Percentiles rank a stretch among this genome's conserved stretches.
Conservation (phyloP, 2,113 vertebrate genomes). For the Microtus richardsoni region DNA sequence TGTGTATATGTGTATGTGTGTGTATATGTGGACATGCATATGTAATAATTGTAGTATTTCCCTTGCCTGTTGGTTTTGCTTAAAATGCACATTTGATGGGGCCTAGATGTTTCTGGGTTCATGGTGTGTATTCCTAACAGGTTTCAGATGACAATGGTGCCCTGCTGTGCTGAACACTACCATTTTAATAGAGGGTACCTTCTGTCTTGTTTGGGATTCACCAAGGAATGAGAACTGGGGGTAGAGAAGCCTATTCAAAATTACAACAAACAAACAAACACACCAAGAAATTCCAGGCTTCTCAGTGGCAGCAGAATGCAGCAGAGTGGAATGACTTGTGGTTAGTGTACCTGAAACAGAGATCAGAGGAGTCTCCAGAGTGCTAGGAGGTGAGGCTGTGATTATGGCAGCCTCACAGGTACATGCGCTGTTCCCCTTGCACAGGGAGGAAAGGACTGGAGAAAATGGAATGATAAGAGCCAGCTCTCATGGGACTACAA, state of each 20-base stretch:
- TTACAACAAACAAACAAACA: neutral
- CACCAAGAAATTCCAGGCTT: neutral
- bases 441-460: neutral
- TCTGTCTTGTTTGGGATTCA: neutral
- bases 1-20: neutral
- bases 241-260: neutral
- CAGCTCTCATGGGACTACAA: neutral
- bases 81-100: neutral
- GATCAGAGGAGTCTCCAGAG: neutral
- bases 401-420: fast-evolving
- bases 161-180: neutral
- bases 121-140: neutral
- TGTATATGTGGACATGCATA: neutral
- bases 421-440: neutral
- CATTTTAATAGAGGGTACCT: neutral
- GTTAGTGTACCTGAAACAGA: neutral
- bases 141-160: neutral
- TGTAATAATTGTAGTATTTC: neutral
- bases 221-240: neutral
- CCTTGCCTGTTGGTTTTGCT: neutral
- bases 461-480: neutral
- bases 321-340: neutral
- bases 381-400: neutral
- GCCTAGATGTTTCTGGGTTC: neutral
- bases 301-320: neutral